Base-by-base conservation (phyloP, 2,888 invertebrate genomes). In the Ormyrus thymus region DNA sequence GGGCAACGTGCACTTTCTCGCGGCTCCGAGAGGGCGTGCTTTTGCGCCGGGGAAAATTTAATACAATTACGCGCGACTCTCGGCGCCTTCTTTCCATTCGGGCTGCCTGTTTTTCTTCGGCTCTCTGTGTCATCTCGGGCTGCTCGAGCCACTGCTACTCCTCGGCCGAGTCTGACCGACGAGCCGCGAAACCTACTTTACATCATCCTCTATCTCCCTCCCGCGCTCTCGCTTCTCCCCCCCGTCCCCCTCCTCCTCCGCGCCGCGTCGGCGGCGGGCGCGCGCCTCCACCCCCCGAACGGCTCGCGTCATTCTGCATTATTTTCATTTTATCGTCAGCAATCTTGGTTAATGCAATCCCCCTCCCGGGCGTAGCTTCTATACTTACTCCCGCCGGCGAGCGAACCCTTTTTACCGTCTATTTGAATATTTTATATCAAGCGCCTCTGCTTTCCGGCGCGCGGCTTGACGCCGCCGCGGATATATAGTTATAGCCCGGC, bases 301-400 rank as follows among this genome's bases (percentile, higher is more conserved):
- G 83, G 81, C 83, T 85, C 86, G 84, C 87, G 88, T 89, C 89
- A 86, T 89, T 89, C 86, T 86, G 86, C 86, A 88, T 89, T 89
- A 89, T 88, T 88, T 89, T 88, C 89, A 88, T 89, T 89, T 89
- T 89, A 88, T 89, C 89, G 87, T 86, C 88, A 85, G 89, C 88
- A 89, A 89, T 89, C 89, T 89, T 89, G 87, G 87, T 88, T 89
- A 89, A 89, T 88, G 88, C 87, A 87, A 88, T 88, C 87, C 86
- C 85, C 71, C 84, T 76, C 81, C 81, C 76, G 29, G 29, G 29
- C 78, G 76, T 58, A 68, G 56, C 78, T 64, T 58, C 50, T 70
- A 43, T 48, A 59, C 51, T 46, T 50, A 56, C 58, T 45, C 13
- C 13, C 59, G 71, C 61, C 80, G 76, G 76, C 83, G 72, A 3